Percentiles rank a stretch among this genome's conserved stretches.
Evolutionary conservation across 2,797 vertebrate genomes (phyloP).

Genomic region (Malacoraja senta): DNA sequence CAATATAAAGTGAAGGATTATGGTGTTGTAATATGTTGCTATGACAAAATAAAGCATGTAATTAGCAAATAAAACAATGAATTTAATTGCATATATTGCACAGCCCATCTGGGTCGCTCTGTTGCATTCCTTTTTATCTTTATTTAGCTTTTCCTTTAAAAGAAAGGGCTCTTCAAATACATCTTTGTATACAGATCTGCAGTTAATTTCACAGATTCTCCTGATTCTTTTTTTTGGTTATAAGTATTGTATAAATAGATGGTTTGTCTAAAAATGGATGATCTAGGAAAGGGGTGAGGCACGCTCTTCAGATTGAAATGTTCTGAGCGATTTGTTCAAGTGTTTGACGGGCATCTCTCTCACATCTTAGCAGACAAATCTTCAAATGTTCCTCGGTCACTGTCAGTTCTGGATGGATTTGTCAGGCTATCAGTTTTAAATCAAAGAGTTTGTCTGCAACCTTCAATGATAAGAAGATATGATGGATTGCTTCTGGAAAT

Average conservation of each 20-base stretch:
- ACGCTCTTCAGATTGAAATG: neutral
- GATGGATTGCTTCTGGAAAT: neutral
- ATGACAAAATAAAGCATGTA: neutral
- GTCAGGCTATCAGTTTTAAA: neutral
- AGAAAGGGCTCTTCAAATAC: neutral
- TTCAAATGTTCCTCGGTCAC: neutral
- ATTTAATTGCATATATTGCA: neutral
- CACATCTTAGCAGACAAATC: neutral
- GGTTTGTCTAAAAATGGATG: neutral
- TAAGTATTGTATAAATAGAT: neutral
- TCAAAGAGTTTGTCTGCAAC: neutral
- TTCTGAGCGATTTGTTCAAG: neutral
- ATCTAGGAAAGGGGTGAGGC: neutral
- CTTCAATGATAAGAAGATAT: neutral
- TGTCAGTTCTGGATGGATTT: neutral
- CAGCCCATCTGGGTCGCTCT: neutral
- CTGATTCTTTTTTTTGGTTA: neutral
- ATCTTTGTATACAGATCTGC: neutral
- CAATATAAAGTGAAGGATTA: neutral
- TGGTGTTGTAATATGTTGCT: neutral
- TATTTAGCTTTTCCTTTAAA: neutral
- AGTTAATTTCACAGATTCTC: neutral
- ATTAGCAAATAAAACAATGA: neutral
- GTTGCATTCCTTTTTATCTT: neutral
- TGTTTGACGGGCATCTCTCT: neutral